These are phyloP conservation scores for Kradibia gibbosae DNA, from an alignment of 1,140 invertebrate genomes.

Conservation along the genomic window DNA sequence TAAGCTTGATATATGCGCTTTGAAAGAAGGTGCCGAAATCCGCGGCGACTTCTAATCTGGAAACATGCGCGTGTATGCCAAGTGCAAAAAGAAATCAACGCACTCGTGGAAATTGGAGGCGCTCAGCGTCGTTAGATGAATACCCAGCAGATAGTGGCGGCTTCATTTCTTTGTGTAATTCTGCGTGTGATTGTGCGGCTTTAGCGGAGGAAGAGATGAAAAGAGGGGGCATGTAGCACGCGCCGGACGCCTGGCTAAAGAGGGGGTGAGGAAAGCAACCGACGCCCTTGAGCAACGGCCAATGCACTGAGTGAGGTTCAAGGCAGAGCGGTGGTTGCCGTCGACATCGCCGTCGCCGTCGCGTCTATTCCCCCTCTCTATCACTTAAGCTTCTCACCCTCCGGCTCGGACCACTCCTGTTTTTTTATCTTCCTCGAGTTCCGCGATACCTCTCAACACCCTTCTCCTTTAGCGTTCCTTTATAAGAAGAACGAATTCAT, in stretches of 20 bases:
- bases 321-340: constrained; percentile 72
- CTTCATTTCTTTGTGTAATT: no score
- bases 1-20: no score
- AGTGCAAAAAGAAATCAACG: background rate
- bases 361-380: constrained; percentile 55
- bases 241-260: constrained; percentile 38
- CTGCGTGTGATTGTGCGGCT: no score
- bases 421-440: background rate
- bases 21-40: background rate
- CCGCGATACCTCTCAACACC: background rate
- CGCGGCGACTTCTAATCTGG: background rate
- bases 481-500: constrained; percentile 37
- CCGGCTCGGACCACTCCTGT: background rate
- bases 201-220: background rate
- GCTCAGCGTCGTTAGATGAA: background rate
- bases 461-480: constrained; percentile 29
- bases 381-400: constrained; percentile 30
- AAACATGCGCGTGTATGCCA: background rate
- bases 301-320: constrained; percentile 73
- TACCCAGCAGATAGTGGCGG: no score
- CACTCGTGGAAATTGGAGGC: constrained; percentile 11
- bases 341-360: constrained; percentile 60
- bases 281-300: constrained; percentile 73
- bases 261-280: constrained; percentile 55
- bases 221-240: constrained; percentile 51